A percentile compares a stretch with the other conserved stretches of the same genome.
Evolutionary conservation across 2,113 vertebrate species (phyloP).

Genomic region (Gobius niger): DNA sequence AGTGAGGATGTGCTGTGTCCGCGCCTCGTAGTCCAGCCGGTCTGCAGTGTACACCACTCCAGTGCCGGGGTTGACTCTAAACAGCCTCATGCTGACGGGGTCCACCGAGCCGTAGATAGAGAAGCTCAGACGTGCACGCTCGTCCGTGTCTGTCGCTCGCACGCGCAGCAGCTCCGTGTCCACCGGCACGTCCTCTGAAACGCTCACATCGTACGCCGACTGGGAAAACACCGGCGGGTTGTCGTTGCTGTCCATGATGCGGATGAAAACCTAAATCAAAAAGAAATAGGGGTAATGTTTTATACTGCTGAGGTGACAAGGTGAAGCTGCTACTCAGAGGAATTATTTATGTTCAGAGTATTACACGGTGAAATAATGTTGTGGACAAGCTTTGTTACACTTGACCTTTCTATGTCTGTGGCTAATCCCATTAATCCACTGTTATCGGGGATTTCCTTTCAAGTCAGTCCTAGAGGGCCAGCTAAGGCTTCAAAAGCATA

Average conservation of each 20-base stretch:
- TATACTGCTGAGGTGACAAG: slow-evolving; percentile 12
- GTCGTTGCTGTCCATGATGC: slow-evolving; percentile 93
- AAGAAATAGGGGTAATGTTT: slow-evolving; percentile 3
- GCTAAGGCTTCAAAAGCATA: slow-evolving; percentile 24
- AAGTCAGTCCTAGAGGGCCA: slow-evolving; percentile 23
- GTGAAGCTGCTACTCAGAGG: neutral
- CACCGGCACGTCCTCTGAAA: slow-evolving; percentile 87
- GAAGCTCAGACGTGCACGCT: slow-evolving; percentile 89
- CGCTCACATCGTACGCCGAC: slow-evolving; percentile 83
- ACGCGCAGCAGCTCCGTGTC: slow-evolving; percentile 89
- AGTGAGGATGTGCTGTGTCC: slow-evolving; percentile 91
- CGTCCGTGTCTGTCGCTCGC: slow-evolving; percentile 87
- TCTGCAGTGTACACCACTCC: slow-evolving; percentile 88
- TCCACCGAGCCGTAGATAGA: slow-evolving; percentile 92
- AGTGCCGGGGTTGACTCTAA: slow-evolving; percentile 87
- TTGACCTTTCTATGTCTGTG: slow-evolving; percentile 32
- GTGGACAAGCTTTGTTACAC: slow-evolving; percentile 20
- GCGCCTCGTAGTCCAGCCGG: slow-evolving; percentile 88
- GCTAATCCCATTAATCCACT: slow-evolving; percentile 50
- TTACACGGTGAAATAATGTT: slow-evolving; percentile 10
- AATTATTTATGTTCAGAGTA: neutral
- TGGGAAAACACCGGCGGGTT: slow-evolving; percentile 95
- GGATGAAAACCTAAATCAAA: slow-evolving; percentile 85
- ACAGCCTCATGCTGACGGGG: slow-evolving; percentile 87
- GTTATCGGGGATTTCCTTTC: slow-evolving; percentile 36